These are phyloP conservation scores for Harpagifer antarcticus DNA, from an alignment of 2,797 vertebrate species.

Conservation along the genomic window DNA sequence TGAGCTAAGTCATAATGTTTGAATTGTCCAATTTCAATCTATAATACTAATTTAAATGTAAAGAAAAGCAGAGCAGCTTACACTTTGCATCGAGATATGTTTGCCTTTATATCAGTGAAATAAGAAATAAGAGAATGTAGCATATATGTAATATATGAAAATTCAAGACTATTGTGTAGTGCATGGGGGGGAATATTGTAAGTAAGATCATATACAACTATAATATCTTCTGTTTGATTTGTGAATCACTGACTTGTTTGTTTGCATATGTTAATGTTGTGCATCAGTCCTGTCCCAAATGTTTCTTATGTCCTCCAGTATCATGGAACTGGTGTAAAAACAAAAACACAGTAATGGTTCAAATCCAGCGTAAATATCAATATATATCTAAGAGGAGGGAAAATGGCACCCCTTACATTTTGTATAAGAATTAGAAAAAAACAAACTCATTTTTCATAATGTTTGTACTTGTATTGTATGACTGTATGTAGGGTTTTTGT, in stretches of 20 bases:
- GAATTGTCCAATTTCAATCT: constrained; percentile 77
- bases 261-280: constrained; percentile 82
- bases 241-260: constrained; percentile 80
- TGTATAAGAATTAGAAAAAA: constrained; percentile 72
- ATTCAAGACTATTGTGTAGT: constrained; percentile 83
- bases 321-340: constrained; percentile 71
- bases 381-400: constrained; percentile 61
- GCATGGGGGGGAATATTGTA: constrained; percentile 81
- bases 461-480: constrained; percentile 80
- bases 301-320: constrained; percentile 74
- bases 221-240: constrained; percentile 83
- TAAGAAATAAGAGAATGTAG: constrained; percentile 87
- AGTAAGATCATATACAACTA: constrained; percentile 80
- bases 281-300: constrained; percentile 80
- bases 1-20: constrained; percentile 84
- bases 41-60: constrained; percentile 83
- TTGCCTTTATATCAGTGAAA: constrained; percentile 87
- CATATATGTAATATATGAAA: constrained; percentile 87
- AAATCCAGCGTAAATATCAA: constrained; percentile 61
- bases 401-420: constrained; percentile 71
- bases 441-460: constrained; percentile 77
- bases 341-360: constrained; percentile 54
- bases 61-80: constrained; percentile 83
- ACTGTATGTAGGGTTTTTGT: constrained; percentile 72
- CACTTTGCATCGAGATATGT: constrained; percentile 83